Conservation (phyloP, 2,113 vertebrate species). For the Lepidiolamprologus cunningtoni region DNA sequence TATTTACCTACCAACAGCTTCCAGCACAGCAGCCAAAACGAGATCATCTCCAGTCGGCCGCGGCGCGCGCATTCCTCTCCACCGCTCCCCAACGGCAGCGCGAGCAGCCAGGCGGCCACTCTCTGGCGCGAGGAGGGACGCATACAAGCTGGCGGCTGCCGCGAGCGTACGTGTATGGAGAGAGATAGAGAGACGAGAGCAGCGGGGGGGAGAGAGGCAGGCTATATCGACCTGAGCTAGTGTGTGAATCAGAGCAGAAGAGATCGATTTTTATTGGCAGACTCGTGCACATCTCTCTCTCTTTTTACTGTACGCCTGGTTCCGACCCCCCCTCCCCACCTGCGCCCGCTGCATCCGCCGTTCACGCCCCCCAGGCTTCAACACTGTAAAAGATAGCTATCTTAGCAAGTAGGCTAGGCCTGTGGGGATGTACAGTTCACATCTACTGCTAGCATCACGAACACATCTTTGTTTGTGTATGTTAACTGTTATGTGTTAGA, state of each 20-base stretch:
- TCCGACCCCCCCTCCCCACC: not conserved
- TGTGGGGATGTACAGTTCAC: not conserved
- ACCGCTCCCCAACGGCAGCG: conserved; percentile 35
- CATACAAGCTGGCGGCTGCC: conserved; percentile 12
- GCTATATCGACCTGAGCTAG: not conserved
- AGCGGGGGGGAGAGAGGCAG: not conserved
- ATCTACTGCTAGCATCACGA: not conserved
- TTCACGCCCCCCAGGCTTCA: not conserved
- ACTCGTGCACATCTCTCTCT: not conserved
- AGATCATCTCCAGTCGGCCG: conserved; percentile 64
- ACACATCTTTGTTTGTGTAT: not conserved
- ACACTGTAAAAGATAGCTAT: not conserved
- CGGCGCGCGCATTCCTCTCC: conserved; percentile 44
- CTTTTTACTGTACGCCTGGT: not conserved
- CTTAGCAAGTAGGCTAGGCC: not conserved
- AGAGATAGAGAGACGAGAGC: not conserved
- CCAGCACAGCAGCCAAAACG: conserved; percentile 66
- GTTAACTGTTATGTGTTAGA: not conserved
- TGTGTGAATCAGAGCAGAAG: conserved; percentile 47
- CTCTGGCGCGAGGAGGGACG: conserved; percentile 39
- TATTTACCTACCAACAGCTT: conserved; percentile 60
- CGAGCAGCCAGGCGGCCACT: conserved; percentile 48
- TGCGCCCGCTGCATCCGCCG: not conserved
- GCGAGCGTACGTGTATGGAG: not conserved
- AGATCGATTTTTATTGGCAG: conserved; percentile 42